A percentile compares a stretch with the other conserved stretches of the same genome.
Conservation (phyloP, 2,113 vertebrate species). For the Burhinus oedicnemus region DNA sequence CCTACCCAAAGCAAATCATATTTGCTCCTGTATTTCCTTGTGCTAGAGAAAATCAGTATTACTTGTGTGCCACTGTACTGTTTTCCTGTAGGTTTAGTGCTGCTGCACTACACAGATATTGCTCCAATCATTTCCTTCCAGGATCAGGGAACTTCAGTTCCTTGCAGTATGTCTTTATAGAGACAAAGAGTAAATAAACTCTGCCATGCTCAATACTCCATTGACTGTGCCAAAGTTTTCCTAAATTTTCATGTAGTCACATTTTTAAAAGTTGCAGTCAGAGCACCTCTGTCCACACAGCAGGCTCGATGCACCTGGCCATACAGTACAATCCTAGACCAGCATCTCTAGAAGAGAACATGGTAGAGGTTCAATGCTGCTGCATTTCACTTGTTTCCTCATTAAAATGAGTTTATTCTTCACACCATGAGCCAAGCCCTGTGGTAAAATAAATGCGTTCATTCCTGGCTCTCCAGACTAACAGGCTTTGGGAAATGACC, state of each 20-base stretch:
- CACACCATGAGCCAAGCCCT: background rate
- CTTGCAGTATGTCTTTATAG: background rate
- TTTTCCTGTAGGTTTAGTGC: background rate
- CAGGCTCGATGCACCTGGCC: slow-evolving; percentile 22
- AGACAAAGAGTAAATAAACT: background rate
- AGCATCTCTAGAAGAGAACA: slow-evolving; percentile 14
- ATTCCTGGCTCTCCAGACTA: background rate
- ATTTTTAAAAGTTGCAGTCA: background rate
- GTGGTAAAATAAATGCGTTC: background rate
- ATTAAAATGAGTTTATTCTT: slow-evolving; percentile 15
- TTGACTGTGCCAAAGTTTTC: background rate
- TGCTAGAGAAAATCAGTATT: background rate
- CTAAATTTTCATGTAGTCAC: background rate
- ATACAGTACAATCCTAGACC: background rate
- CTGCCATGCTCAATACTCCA: background rate
- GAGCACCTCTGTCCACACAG: background rate
- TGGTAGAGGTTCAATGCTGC: background rate
- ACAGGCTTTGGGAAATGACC: background rate
- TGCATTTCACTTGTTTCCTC: background rate
- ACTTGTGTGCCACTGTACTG: background rate
- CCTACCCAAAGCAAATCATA: background rate
- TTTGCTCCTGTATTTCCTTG: background rate
- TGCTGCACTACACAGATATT: background rate
- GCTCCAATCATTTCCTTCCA: background rate
- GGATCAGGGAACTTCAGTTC: background rate